Base-by-base conservation (phyloP, 2,888 invertebrate genomes). In the Priocnemis perturbator region DNA sequence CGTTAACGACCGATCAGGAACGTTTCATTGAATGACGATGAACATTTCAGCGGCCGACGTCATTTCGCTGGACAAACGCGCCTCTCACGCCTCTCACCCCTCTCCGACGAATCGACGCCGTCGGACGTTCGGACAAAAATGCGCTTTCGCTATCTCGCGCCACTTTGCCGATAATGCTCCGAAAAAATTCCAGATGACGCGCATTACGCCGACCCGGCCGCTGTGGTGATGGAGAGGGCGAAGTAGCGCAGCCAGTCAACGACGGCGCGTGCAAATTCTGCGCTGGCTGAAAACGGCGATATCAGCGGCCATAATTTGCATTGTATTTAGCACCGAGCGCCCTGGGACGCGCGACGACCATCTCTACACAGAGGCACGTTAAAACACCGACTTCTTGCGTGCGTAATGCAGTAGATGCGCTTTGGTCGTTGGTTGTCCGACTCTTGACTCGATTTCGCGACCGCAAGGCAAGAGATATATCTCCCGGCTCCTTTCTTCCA, bases 381-480 rank as follows among this genome's bases (percentile, higher is more conserved):
- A 82, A 83, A 81, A 79, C 77, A 78, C 74, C 76, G 81, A 85
- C 85, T 86, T 76, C 86, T 37, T 82, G 86, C 83, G 84, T 85
- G 87, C 87, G 87, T 87, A 87, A 87, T 84, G 86, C 83, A 83
- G 84, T 84, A 79, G 83, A 84, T 78, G 81, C 79, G 73, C 72
- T 69, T 73, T 71, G 77, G 77, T 79, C 76, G 78, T 80, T 78
- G 77, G 78, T 81, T 81, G 82, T 83, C 81, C 81, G 82, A 80
- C 84, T 79, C 79, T 80, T 81, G 86, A 83, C 83, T 86, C 84
- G 87, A 86, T 87, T 87, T 87, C 85, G 81, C 86, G 85, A 81
- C 84, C 86, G 81, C 85, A 83, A 74, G 78, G 74, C 80, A 76
- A 73, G 76, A 86, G 81, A 87, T 86, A 85, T 84, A 83, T 84